phyloP scores from a whole-genome alignment of 2,888 invertebrate species.

The Acanthosepion pharaonis region DNA sequence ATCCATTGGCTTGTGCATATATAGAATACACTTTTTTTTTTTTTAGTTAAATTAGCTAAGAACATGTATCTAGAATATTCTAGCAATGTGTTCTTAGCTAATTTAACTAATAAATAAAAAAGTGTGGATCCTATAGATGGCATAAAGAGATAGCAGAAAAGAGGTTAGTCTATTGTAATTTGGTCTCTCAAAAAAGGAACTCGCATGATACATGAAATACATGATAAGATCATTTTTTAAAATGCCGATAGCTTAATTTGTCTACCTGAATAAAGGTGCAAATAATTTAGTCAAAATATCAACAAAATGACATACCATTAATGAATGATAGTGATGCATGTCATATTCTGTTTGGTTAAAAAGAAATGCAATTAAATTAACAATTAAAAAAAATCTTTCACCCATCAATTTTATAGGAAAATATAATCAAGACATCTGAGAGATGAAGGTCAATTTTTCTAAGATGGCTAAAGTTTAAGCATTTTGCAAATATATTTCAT shows the following conservation, averaged over 20 bases:
- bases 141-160: too few relatives aligned
- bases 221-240: too few relatives aligned
- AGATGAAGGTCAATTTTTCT: background rate
- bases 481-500: background rate
- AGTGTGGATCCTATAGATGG: too few relatives aligned
- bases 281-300: background rate
- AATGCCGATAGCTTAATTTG: background rate
- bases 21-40: too few relatives aligned
- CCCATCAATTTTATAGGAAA: slow-evolving; percentile 14
- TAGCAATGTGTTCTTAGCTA: too few relatives aligned
- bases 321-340: background rate
- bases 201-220: too few relatives aligned
- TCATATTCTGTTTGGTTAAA: background rate
- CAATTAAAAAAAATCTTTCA: background rate
- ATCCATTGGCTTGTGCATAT: too few relatives aligned
- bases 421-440: background rate
- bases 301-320: background rate
- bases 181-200: too few relatives aligned
- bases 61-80: too few relatives aligned
- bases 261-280: background rate
- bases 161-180: too few relatives aligned
- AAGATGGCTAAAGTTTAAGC: background rate
- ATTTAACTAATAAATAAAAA: too few relatives aligned
- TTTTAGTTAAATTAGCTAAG: too few relatives aligned
- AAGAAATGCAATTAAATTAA: background rate